Evolutionary conservation across 23 tunicate species (phyloP).

Genomic region (Pegea sp.): DNA sequence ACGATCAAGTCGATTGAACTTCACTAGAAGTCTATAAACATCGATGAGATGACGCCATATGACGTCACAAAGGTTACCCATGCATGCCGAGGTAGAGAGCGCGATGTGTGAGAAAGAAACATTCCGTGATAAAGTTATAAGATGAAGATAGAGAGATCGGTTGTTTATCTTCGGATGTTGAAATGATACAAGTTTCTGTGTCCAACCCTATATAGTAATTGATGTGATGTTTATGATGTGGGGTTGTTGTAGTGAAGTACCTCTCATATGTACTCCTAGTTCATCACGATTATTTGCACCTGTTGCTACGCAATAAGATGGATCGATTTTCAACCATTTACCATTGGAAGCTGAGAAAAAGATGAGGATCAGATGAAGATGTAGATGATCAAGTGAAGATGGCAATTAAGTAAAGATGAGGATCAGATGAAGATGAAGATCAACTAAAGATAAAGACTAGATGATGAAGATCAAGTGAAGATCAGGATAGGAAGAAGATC

Average conservation of each 20-base stretch:
- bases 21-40: conserved; percentile 8
- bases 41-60: neutral
- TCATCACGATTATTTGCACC: neutral
- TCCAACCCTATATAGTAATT: conserved; percentile 3
- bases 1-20: conserved; percentile 19
- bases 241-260: neutral
- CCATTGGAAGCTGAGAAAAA: too few species aligned
- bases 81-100: conserved; percentile 26
- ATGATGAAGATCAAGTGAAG: too few species aligned
- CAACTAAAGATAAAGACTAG: too few species aligned
- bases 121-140: conserved; percentile 32
- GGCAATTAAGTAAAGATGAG: too few species aligned
- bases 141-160: neutral
- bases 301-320: conserved; percentile 16
- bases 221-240: neutral
- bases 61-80: conserved; percentile 8
- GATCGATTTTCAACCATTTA: conserved; percentile 16
- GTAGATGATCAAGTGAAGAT: too few species aligned
- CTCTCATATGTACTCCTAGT: conserved; percentile 8
- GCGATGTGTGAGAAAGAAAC: conserved; percentile 39
- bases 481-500: too few species aligned
- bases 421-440: too few species aligned
- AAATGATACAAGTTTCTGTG: conserved; percentile 17
- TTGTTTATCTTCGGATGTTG: conserved; percentile 6
- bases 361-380: too few species aligned